Base-by-base conservation (phyloP, 2,888 invertebrate species). In the Drepanosiphum platanoidis region DNA sequence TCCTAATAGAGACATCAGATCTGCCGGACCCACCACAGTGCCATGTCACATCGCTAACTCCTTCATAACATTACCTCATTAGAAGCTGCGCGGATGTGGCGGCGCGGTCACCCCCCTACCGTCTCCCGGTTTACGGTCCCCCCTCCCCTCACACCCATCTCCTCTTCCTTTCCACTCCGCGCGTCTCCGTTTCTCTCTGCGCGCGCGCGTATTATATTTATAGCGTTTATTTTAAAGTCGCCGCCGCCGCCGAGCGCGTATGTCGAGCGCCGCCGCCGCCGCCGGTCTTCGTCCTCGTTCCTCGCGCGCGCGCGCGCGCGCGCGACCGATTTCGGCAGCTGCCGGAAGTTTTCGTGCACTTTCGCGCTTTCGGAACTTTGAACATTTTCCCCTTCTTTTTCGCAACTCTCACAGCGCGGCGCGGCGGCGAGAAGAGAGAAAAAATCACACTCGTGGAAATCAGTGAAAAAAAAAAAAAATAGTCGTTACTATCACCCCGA, bases 1-100 rank as follows among this genome's bases (percentile, higher is more conserved):
- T 80, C 81, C 80, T 87, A 87, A 87, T 87, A 87, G 87, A 87
- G 87, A 87, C 87, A 87, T 87, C 87, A 87, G 87, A 87, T 87
- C 86, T 86, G 86, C 86, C 84, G 86, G 87, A 87, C 87, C 87
- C 86, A 87, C 87, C 87, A 82, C 87, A 86, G 87, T 80, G 86
- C 87, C 81, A 79, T 87, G 87, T 87, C 87, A 87, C 86, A 86
- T 87, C 86, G 83, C 87, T 86, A 87, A 87, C 87, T 87, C 87
- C 87, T 86, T 87, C 87, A 86, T 86, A 84, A 84, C 77, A 52
- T 84, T 84, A 84, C 84, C 84, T 84, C 84, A 84, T 84, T 84
- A 84, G 84, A 84, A 82, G 81, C 81, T 27, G 72, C 61, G 77
- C 77, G 84, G 77, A 77, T 75, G 84, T 75, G 42, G 75, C 39